Percentiles rank a stretch among this genome's conserved stretches.
These are phyloP conservation scores for Mactra quadrangularis DNA, from an alignment of 1,140 invertebrate species.

Conservation along the genomic window DNA sequence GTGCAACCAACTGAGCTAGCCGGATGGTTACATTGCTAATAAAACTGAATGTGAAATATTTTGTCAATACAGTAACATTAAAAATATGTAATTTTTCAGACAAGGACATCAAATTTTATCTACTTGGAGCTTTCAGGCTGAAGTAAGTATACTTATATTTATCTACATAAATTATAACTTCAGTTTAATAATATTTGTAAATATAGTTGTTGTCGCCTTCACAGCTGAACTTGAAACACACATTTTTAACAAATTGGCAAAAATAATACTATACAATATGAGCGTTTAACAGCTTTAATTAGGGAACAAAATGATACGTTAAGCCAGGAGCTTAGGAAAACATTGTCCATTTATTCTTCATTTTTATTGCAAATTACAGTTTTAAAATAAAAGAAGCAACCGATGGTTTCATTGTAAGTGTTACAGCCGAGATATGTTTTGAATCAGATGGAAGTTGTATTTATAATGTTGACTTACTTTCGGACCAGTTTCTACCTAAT, in stretches of 20 bases:
- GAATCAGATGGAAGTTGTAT: background rate
- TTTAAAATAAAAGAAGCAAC: slow-evolving; percentile 7
- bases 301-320: background rate
- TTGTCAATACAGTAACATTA: too few relatives aligned
- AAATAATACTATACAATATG: background rate
- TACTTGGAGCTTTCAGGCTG: slow-evolving; percentile 6
- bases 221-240: background rate
- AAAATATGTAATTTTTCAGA: background rate
- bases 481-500: background rate
- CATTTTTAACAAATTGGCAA: background rate
- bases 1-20: too few relatives aligned
- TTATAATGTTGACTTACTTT: background rate
- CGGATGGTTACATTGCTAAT: too few relatives aligned
- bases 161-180: background rate
- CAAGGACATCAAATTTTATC: slow-evolving; percentile 10
- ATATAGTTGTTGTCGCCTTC: background rate
- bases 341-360: too few relatives aligned
- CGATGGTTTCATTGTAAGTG: background rate
- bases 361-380: too few relatives aligned
- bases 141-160: slow-evolving; percentile 6
- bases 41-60: too few relatives aligned
- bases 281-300: background rate
- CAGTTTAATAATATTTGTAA: background rate
- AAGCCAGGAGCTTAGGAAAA: too few relatives aligned
- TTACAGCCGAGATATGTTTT: background rate